Conservation (phyloP, 2,888 invertebrate species). For the Ptychoptera contaminata region DNA sequence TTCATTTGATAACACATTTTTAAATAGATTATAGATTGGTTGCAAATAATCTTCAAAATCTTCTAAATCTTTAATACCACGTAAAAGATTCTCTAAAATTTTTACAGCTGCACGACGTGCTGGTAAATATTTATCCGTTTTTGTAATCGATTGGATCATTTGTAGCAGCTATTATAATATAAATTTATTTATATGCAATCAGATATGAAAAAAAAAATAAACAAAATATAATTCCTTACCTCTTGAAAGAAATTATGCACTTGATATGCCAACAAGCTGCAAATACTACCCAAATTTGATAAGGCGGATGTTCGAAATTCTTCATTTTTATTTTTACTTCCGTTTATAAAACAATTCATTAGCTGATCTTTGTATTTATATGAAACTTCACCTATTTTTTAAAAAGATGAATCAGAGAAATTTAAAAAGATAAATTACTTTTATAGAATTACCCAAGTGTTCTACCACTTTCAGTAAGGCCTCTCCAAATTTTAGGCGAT, state of each 20-base stretch:
- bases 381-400: constrained; percentile 19
- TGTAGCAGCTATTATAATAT: constrained; percentile 12
- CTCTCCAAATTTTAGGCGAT: constrained; percentile 27
- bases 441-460: constrained; percentile 19
- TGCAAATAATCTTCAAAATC: constrained; percentile 25
- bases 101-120: constrained; percentile 25
- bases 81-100: constrained; percentile 23
- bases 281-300: constrained; percentile 26
- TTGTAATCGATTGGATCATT: constrained; percentile 21
- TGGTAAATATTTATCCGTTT: constrained; percentile 22
- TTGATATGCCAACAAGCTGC: constrained; percentile 24
- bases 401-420: background rate
- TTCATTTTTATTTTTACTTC: constrained; percentile 18
- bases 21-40: constrained; percentile 26
- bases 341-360: constrained; percentile 25
- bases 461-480: constrained; percentile 24
- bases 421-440: background rate
- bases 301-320: constrained; percentile 28
- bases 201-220: background rate
- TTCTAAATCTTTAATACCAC: constrained; percentile 25
- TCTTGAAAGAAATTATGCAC: constrained; percentile 28
- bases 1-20: constrained; percentile 18
- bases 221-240: constrained; percentile 11
- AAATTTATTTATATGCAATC: background rate
- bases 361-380: constrained; percentile 24